Conservation (phyloP, 2,797 vertebrate genomes). For the Gymnocypris eckloni region DNA sequence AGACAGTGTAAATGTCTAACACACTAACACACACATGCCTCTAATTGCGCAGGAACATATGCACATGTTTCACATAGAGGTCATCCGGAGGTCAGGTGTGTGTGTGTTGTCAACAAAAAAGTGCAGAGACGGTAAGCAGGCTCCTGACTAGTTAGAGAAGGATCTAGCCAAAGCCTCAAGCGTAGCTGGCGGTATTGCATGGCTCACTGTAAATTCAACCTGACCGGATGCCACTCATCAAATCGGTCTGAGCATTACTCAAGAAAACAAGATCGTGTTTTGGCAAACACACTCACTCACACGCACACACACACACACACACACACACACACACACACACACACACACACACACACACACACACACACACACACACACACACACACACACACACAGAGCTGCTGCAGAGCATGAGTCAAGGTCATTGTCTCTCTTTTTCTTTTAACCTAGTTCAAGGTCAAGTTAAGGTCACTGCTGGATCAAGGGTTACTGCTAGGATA, state of each 20-base stretch:
- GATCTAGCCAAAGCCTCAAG: slow-evolving; percentile 52
- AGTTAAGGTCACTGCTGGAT: slow-evolving; percentile 50
- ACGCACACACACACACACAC: background rate
- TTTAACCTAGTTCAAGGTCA: slow-evolving; percentile 54
- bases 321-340: slow-evolving; percentile 16
- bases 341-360: slow-evolving; percentile 24
- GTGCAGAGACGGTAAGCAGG: slow-evolving; percentile 52
- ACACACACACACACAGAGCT: slow-evolving; percentile 5
- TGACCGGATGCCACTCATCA: slow-evolving; percentile 51
- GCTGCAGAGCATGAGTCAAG: slow-evolving; percentile 38
- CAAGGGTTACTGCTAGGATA: slow-evolving; percentile 43
- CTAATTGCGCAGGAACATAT: background rate
- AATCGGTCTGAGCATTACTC: slow-evolving; percentile 29
- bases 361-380: slow-evolving; percentile 15
- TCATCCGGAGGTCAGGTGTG: slow-evolving; percentile 56
- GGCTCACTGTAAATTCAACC: slow-evolving; percentile 58
- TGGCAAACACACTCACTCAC: background rate
- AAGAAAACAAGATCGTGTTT: slow-evolving; percentile 34
- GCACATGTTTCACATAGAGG: slow-evolving; percentile 46
- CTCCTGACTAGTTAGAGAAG: slow-evolving; percentile 50
- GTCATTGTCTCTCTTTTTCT: slow-evolving; percentile 30
- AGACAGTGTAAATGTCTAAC: background rate
- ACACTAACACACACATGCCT: background rate
- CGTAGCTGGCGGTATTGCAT: slow-evolving; percentile 54
- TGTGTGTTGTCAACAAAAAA: slow-evolving; percentile 44